phyloP scores from a whole-genome alignment of 2,113 vertebrate genomes.

The Electrona antarctica region DNA sequence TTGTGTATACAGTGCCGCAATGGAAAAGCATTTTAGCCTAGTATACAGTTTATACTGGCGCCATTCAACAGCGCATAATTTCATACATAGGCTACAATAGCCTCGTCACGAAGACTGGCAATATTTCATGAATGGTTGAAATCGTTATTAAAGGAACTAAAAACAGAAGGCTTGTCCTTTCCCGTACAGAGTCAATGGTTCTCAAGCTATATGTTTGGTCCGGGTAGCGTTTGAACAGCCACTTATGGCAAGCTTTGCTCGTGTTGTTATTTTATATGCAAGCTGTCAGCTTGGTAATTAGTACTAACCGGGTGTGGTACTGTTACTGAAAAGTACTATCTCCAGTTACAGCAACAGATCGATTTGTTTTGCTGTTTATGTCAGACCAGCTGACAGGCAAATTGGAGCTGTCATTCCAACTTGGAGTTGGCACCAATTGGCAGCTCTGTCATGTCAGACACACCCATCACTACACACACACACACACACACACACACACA shows the following conservation, averaged over 20 bases:
- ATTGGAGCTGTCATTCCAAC: slow-evolving; percentile 41
- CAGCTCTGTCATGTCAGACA: slow-evolving; percentile 37
- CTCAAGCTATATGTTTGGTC: no score
- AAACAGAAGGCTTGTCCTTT: neutral
- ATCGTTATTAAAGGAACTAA: no score
- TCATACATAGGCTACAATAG: neutral
- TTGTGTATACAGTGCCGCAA: slow-evolving; percentile 19
- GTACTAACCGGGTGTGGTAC: no score
- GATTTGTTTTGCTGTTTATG: slow-evolving; percentile 13
- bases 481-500: slow-evolving; percentile 6
- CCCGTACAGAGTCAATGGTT: neutral
- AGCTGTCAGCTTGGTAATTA: no score
- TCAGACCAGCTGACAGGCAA: slow-evolving; percentile 33
- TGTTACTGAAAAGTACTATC: neutral
- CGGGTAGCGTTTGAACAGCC: neutral
- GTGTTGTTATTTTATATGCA: neutral
- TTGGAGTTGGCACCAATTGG: slow-evolving; percentile 12
- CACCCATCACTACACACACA: slow-evolving; percentile 48
- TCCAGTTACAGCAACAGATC: neutral
- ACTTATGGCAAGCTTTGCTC: neutral
- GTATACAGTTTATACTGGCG: slow-evolving; percentile 22
- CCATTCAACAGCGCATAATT: slow-evolving; percentile 23
- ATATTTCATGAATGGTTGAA: no score
- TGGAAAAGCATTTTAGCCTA: slow-evolving; percentile 5
- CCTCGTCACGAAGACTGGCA: no score